phyloP scores from a whole-genome alignment of 2,113 vertebrate genomes.

The Rissa tridactyla region DNA sequence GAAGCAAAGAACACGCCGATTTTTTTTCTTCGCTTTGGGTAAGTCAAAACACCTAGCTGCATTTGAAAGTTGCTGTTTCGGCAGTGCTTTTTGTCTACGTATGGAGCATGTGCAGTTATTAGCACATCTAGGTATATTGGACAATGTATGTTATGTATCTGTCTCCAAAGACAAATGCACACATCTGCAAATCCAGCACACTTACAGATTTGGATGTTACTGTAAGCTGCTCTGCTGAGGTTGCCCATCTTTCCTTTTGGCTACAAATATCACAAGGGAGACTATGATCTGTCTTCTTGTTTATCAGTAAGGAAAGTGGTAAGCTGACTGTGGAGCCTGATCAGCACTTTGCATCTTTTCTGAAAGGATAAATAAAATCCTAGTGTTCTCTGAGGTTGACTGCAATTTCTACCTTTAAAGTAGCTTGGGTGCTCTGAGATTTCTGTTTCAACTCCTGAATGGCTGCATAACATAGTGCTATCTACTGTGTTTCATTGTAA shows the following conservation, averaged over 20 bases:
- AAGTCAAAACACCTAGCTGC: not conserved
- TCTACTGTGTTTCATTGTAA: not conserved
- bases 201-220: constrained; percentile 27
- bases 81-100: not conserved
- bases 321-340: constrained; percentile 54
- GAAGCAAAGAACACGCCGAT: not conserved
- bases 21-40: not conserved
- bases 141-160: not conserved
- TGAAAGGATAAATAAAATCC: constrained; percentile 71
- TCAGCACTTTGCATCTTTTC: constrained; percentile 63
- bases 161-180: not conserved
- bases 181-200: constrained; percentile 19
- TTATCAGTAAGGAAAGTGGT: constrained; percentile 63
- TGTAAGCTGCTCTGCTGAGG: constrained; percentile 34
- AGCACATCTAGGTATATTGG: not conserved
- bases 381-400: constrained; percentile 65
- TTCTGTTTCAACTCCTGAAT: constrained; percentile 48
- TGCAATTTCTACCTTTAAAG: constrained; percentile 69
- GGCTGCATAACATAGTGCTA: constrained; percentile 12
- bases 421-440: constrained; percentile 61
- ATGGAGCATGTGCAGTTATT: not conserved
- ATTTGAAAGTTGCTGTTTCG: not conserved
- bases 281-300: constrained; percentile 61
- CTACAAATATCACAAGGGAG: constrained; percentile 31
- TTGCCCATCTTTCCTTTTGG: constrained; percentile 61